phyloP scores from a whole-genome alignment of 2,797 vertebrate genomes.

The Bryconaethiops microstoma region DNA sequence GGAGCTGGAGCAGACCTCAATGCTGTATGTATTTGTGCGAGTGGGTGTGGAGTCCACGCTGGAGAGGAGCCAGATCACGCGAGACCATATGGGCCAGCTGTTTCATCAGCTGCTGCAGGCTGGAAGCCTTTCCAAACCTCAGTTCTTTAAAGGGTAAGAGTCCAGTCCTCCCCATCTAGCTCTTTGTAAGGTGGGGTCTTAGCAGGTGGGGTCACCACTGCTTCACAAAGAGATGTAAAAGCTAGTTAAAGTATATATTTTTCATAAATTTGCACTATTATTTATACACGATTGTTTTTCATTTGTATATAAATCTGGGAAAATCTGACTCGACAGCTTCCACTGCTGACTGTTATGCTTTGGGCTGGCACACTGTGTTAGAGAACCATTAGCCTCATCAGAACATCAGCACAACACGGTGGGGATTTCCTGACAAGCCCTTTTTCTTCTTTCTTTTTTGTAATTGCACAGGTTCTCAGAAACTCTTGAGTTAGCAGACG shows the following conservation, averaged over 20 bases:
- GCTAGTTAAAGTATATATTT: neutral
- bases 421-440: conserved; percentile 1
- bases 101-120: conserved; percentile 89
- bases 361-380: neutral
- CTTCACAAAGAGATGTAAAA: neutral
- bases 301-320: neutral
- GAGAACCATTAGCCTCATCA: neutral
- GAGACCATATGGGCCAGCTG: conserved; percentile 96
- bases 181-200: neutral
- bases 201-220: neutral
- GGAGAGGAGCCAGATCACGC: conserved; percentile 93
- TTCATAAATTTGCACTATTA: neutral
- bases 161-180: neutral
- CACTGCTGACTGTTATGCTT: neutral
- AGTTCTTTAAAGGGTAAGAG: conserved; percentile 93
- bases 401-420: neutral
- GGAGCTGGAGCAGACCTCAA: conserved; percentile 83
- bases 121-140: conserved; percentile 85
- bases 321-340: neutral
- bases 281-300: neutral
- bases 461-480: conserved; percentile 83
- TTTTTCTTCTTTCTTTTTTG: neutral
- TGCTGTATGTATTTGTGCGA: conserved; percentile 88
- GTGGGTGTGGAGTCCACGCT: conserved; percentile 95
- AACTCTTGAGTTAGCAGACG: conserved; percentile 92